Evolutionary conservation across 2,888 invertebrate species (phyloP).

Genomic region (Orthosia cruda): DNA sequence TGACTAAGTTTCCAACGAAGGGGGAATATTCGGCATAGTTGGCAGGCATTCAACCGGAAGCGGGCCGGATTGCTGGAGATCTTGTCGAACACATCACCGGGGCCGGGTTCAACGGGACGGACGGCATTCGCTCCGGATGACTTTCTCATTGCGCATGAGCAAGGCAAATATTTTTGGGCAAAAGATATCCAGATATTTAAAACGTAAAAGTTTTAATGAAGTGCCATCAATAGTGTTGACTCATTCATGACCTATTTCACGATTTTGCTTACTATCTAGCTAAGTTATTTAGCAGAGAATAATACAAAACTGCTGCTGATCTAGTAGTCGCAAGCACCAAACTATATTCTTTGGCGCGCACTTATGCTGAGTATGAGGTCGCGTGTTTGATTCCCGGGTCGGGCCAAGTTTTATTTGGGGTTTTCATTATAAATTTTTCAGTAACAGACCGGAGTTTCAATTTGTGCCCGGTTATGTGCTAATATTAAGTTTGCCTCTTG

Average conservation of each 20-base stretch:
- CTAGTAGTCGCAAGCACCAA: too few species aligned
- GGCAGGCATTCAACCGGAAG: slow-evolving; percentile 80
- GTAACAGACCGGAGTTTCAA: background rate
- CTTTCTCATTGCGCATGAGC: slow-evolving; percentile 40
- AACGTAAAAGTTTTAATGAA: background rate
- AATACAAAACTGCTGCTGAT: background rate
- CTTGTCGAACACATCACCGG: slow-evolving; percentile 57
- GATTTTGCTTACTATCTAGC: background rate
- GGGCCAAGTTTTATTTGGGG: too few species aligned
- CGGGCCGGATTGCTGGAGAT: slow-evolving; percentile 56
- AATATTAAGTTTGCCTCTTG: too few species aligned
- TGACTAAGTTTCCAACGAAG: slow-evolving; percentile 70
- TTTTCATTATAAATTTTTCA: background rate
- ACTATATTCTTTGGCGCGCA: too few species aligned
- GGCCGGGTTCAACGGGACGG: slow-evolving; percentile 41
- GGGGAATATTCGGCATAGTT: slow-evolving; percentile 76
- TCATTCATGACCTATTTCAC: background rate
- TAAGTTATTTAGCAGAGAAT: too few species aligned
- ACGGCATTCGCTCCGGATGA: slow-evolving; percentile 42
- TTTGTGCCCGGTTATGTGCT: too few species aligned
- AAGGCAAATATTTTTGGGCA: slow-evolving; percentile 14
- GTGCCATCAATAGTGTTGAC: too few species aligned
- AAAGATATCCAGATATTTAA: background rate
- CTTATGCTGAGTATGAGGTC: background rate
- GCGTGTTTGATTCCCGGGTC: background rate